Percentiles rank a stretch among this genome's conserved stretches.
Conservation (phyloP, 1,140 invertebrate species). For the Plodia interpunctella region DNA sequence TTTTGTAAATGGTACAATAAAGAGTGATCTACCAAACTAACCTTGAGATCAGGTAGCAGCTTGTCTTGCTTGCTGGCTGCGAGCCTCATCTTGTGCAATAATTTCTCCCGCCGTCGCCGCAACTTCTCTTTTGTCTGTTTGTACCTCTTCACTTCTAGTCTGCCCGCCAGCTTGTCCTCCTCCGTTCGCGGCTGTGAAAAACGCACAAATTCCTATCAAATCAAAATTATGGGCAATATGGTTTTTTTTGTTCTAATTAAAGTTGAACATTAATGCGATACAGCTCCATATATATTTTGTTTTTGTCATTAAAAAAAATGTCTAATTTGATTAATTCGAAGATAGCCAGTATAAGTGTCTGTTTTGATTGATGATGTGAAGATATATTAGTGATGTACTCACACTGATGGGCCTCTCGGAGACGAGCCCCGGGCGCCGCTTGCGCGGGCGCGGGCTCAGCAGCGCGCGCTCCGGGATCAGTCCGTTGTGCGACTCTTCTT, state of each 20-base stretch:
- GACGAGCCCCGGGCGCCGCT: conserved; percentile 65
- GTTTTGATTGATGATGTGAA: too few relatives aligned
- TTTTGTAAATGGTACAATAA: too few relatives aligned
- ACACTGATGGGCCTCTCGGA: conserved; percentile 73
- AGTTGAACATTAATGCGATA: too few relatives aligned
- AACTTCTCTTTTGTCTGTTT: conserved; percentile 89
- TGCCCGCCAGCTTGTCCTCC: conserved; percentile 84
- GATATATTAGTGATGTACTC: conserved; percentile 23
- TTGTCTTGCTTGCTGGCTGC: conserved; percentile 46
- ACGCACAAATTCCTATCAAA: too few relatives aligned
- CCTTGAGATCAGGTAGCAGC: conserved; percentile 54
- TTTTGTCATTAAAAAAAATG: too few relatives aligned
- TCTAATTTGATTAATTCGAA: too few relatives aligned
- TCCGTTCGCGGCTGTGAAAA: conserved; percentile 82
- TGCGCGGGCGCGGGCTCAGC: conserved; percentile 50
- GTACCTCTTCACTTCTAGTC: conserved; percentile 81
- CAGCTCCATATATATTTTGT: too few relatives aligned
- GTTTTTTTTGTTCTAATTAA: too few relatives aligned
- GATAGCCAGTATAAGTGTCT: not conserved
- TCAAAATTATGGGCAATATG: too few relatives aligned
- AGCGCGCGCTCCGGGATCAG: conserved; percentile 66
- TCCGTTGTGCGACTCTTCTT: conserved; percentile 54
- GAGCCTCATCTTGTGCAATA: conserved; percentile 53
- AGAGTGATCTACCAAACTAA: conserved; percentile 27
- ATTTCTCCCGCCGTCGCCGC: conserved; percentile 81